These are phyloP conservation scores for Acropora yongei DNA, from an alignment of 64 coral and sea anemone species.

Conservation along the genomic window DNA sequence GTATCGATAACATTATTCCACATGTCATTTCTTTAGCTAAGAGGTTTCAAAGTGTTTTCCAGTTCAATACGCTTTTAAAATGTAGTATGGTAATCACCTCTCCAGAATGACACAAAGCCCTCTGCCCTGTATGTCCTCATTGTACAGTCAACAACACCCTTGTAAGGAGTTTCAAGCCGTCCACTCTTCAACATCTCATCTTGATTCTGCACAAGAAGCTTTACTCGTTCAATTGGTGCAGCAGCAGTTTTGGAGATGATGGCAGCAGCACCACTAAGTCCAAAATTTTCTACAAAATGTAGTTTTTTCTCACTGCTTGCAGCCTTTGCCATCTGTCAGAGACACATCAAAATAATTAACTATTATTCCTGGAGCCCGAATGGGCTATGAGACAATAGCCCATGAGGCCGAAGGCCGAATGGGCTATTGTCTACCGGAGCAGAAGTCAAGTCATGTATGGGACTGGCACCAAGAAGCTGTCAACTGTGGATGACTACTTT, in stretches of 20 bases:
- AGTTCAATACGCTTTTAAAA: no score
- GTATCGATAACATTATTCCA: no score
- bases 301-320: slow-evolving; percentile 74
- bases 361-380: not conserved
- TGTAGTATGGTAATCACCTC: slow-evolving; percentile 49
- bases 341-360: not conserved
- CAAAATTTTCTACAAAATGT: slow-evolving; percentile 97
- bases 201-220: slow-evolving; percentile 97
- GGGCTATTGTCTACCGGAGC: no score
- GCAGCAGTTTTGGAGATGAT: slow-evolving; percentile 98
- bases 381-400: no score
- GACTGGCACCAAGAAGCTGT: no score
- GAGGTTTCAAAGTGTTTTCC: no score
- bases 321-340: slow-evolving; percentile 41
- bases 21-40: no score
- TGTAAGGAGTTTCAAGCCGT: slow-evolving; percentile 82
- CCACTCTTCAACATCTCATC: slow-evolving; percentile 99
- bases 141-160: slow-evolving; percentile 93
- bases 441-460: no score
- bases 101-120: slow-evolving; percentile 91
- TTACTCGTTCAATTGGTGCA: slow-evolving; percentile 97
- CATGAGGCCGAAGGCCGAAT: no score
- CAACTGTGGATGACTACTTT: no score
- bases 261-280: slow-evolving; percentile 94
- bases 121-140: slow-evolving; percentile 82